A percentile compares a stretch with the other conserved stretches of the same genome.
phyloP scores from a whole-genome alignment of 2,888 invertebrate genomes.

The Axea sp. region DNA sequence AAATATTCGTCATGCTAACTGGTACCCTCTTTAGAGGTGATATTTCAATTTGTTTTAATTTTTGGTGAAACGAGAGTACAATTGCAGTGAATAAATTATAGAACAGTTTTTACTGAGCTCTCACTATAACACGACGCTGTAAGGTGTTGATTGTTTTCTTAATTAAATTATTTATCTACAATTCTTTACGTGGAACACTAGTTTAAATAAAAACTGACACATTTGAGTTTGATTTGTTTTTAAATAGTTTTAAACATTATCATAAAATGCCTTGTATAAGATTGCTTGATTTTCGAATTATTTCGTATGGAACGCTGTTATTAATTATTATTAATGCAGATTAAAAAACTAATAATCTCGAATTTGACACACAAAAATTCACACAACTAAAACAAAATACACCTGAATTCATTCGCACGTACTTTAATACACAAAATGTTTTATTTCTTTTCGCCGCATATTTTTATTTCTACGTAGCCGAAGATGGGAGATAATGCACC shows the following conservation, averaged over 20 bases:
- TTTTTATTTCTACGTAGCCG: conserved; percentile 50
- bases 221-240: no score
- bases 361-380: conserved; percentile 24
- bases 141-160: conserved; percentile 39
- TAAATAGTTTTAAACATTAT: no score
- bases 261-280: no score
- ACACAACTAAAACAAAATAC: conserved; percentile 12
- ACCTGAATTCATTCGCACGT: conserved; percentile 27
- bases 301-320: no score
- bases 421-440: conserved; percentile 25
- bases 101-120: conserved; percentile 31
- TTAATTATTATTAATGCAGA: no score
- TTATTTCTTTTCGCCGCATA: conserved; percentile 33
- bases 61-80: conserved; percentile 43
- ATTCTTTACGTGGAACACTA: neutral
- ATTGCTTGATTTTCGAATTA: no score
- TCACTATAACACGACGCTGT: conserved; percentile 14
- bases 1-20: conserved; percentile 52
- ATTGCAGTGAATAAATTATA: conserved; percentile 43
- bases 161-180: conserved; percentile 9
- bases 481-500: conserved; percentile 59
- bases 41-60: conserved; percentile 55
- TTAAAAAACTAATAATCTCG: conserved; percentile 35
- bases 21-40: conserved; percentile 47
- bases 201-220: no score